phyloP scores from a whole-genome alignment of 2,797 vertebrate species.

The Amniataba percoides region DNA sequence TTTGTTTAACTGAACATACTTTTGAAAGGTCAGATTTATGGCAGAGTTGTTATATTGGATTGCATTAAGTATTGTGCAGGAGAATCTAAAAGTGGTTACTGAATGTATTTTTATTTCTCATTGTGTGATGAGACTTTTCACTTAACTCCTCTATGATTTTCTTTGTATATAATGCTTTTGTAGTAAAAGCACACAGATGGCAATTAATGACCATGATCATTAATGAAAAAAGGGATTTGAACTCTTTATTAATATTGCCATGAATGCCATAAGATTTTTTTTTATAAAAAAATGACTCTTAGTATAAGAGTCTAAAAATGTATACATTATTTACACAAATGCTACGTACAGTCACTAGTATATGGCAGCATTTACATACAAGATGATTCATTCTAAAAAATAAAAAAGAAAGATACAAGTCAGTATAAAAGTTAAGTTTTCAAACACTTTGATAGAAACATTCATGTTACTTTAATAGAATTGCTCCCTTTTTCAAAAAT shows the following conservation, averaged over 20 bases:
- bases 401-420: constrained; percentile 41
- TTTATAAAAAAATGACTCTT: constrained; percentile 77
- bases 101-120: background rate
- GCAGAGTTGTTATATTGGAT: background rate
- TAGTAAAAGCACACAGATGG: constrained; percentile 17
- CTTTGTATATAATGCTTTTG: background rate
- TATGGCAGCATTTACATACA: constrained; percentile 78
- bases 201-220: background rate
- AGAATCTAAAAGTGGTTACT: background rate
- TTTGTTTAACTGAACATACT: background rate
- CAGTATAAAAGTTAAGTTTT: constrained; percentile 69
- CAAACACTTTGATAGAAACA: constrained; percentile 80
- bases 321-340: constrained; percentile 82
- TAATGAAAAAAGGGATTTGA: constrained; percentile 50
- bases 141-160: background rate
- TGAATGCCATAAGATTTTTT: constrained; percentile 71
- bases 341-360: constrained; percentile 64
- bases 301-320: constrained; percentile 79
- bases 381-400: constrained; percentile 71
- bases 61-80: background rate
- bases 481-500: constrained; percentile 38
- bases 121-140: background rate
- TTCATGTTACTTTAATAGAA: constrained; percentile 72
- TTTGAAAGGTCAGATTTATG: background rate
- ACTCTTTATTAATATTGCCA: constrained; percentile 78